Base-by-base conservation (phyloP, 2,113 vertebrate species). In the Pteruthius melanotis region DNA sequence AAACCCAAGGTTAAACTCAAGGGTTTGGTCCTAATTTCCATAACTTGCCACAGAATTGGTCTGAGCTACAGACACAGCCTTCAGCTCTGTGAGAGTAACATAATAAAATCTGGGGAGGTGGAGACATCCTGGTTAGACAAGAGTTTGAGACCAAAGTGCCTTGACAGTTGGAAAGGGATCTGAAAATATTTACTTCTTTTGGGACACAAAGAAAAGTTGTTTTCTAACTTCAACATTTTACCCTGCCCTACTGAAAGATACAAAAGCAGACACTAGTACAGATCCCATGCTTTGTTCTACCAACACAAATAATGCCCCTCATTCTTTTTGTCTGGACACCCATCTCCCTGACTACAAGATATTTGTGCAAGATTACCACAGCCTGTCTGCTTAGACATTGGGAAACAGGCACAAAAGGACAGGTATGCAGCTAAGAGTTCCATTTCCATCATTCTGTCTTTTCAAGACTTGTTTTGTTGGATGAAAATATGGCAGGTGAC, bases 1-100 rank as follows among this genome's bases (percentile, higher is more conserved):
- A 12, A 72, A 79, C 40, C 11, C 12, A 23, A 52, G 8, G 6
- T 61, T 57, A 66, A 71, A 4, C 2, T 54, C 17, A 82, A 85
- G 14, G 52, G 5, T 35, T n/a, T 54, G 20, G 4, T 49, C n/a
- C 19, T 47, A 47, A 28, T 72, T 83, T 79, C 49, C 16, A 15
- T 33, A 69, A 22, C 6, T 52, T 1, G 3, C 4, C 13, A 6
- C 19, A 42, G 35, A 59, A 39, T 5, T 49, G 3, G 2, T 24
- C 31, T 83, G 21, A 92, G 52, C 13, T 33, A 44, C 9, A 84
- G 18, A 24, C 17, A 49, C 3, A 16, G 3, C 59, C 23, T 54
- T 65, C 33, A 85, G 6, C 22, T 64, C n/a, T 31, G 15, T 45
- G 54, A 21, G 2, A 12, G 15, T 14, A 57, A 24, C 4, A 23